Evolutionary conservation across 2,113 vertebrate genomes (phyloP).

Genomic region (Pedetes capensis): DNA sequence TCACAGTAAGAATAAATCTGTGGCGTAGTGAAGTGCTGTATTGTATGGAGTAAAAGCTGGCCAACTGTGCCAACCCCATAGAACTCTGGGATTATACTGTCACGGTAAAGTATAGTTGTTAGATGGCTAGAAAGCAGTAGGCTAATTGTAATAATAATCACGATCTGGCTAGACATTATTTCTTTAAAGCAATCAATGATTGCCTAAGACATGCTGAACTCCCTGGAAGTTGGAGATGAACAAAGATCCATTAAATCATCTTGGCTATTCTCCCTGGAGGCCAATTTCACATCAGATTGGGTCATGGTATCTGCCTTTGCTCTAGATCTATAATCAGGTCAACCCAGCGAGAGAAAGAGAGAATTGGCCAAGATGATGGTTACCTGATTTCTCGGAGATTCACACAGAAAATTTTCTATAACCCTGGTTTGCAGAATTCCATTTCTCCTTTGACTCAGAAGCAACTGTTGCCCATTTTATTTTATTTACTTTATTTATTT

Average conservation of each 20-base stretch:
- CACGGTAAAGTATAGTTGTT: not conserved
- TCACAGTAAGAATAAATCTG: not conserved
- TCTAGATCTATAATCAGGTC: not conserved
- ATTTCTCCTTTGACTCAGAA: not conserved
- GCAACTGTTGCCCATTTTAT: not conserved
- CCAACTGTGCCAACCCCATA: not conserved
- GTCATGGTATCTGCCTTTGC: not conserved
- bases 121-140: not conserved
- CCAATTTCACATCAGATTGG: not conserved
- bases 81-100: not conserved
- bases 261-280: not conserved
- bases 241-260: constrained; percentile 22
- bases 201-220: not conserved
- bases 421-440: not conserved
- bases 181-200: constrained; percentile 27
- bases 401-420: not conserved
- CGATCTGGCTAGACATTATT: not conserved
- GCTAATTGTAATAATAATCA: not conserved
- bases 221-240: constrained; percentile 7
- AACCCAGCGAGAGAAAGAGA: not conserved
- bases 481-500: too few relatives aligned
- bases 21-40: not conserved
- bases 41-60: not conserved
- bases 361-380: too few relatives aligned
- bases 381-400: not conserved